Evolutionary conservation across 1,140 invertebrate genomes (phyloP), one percentile per base, ranked within the genome.

Genomic region (Maconellicoccus hirsutus): DNA sequence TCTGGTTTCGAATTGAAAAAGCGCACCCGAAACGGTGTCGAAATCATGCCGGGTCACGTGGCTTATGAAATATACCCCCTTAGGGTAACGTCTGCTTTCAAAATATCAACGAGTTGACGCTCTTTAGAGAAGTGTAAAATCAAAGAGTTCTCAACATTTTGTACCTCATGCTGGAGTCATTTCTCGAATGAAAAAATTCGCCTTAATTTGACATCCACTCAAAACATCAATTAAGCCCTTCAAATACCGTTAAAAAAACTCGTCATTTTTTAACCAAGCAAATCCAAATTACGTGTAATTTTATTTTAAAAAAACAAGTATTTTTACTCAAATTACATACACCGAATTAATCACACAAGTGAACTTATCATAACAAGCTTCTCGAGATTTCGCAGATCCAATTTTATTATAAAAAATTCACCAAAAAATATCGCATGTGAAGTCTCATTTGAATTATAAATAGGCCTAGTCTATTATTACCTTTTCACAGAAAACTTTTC

Each of bases 1-100:
- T 66, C 61, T 66, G 61, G 61, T 66, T 66, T 66, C 61, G 61
- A 66, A 66, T 66, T 66, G 61, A 66, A 66, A 66, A 66, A 66
- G 61, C 42, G n/a, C 61, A 59, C 52, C n/a, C 61, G 25, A 66
- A 66, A 66, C 61, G 61, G 61, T 66, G 61, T 66, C 19, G 61
- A 66, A 66, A 66, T 66, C 61, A 66, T 66, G 61, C 61, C 61
- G 25, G 61, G 25, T 66, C 61, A 66, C 61, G 61, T 66, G 61
- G 61, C 61, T 66, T 66, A 66, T 66, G 61, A 66, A 66, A 66
- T 66, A 66, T 66, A 66, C 61, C 61, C 61, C 42, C 52, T 25
- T 25, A 66, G 61, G 61, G 61, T 66, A 52, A 52, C 61, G 61
- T 66, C 61, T 66, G 61, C 25, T 66, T 66, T 10, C 3, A 66